Conservation (phyloP, 2,113 vertebrate genomes). For the Cebidichthys violaceus region DNA sequence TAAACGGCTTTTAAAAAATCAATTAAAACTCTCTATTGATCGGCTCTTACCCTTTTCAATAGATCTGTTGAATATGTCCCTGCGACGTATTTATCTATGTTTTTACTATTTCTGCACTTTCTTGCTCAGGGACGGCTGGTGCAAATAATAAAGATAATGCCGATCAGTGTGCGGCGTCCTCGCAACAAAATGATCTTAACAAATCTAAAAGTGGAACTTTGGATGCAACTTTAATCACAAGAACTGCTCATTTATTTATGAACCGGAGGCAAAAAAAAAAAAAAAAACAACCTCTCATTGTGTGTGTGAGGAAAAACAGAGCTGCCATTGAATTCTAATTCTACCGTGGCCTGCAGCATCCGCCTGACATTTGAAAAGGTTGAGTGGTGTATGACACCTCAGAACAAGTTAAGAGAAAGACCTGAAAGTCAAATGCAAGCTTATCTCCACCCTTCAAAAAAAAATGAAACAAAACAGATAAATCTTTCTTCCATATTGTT, state of each 20-base stretch:
- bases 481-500: slow-evolving; percentile 9
- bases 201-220: background rate
- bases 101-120: background rate
- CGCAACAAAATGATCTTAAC: background rate
- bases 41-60: background rate
- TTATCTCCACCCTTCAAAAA: slow-evolving; percentile 35
- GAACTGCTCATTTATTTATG: slow-evolving; percentile 32
- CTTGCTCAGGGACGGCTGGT: background rate
- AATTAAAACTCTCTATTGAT: background rate
- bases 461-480: slow-evolving; percentile 19
- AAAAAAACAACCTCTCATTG: too few relatives aligned
- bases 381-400: slow-evolving; percentile 53
- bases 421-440: slow-evolving; percentile 47
- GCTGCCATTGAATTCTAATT: slow-evolving; percentile 27
- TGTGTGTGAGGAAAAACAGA: slow-evolving; percentile 24
- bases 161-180: background rate
- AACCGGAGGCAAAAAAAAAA: slow-evolving; percentile 21
- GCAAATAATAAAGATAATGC: background rate
- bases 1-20: background rate
- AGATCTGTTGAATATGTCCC: background rate
- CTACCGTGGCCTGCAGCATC: slow-evolving; percentile 57
- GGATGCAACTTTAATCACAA: slow-evolving; percentile 4
- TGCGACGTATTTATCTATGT: background rate
- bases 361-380: slow-evolving; percentile 71
- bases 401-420: slow-evolving; percentile 51